A percentile compares a stretch with the other conserved stretches of the same genome.
Conservation (phyloP, 2,888 invertebrate species). For the Horisme vitalbata region DNA sequence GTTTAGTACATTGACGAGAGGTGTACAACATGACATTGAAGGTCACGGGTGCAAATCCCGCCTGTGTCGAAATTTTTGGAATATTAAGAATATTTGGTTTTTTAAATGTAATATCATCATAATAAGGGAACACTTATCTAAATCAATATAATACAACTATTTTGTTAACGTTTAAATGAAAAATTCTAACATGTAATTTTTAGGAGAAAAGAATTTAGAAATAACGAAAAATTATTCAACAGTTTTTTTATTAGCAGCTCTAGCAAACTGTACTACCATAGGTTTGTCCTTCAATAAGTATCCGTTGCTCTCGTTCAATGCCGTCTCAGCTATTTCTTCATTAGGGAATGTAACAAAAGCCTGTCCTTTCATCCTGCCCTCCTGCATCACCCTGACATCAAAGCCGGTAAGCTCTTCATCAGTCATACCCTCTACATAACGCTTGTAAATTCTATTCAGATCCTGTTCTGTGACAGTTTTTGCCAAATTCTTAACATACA, state of each 20-base stretch:
- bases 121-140: too few species aligned
- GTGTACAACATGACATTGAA: too few species aligned
- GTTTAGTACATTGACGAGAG: too few species aligned
- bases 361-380: slow-evolving; percentile 98
- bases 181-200: too few species aligned
- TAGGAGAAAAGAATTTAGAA: too few species aligned
- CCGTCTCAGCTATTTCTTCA: slow-evolving; percentile 86
- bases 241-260: slow-evolving; percentile 73
- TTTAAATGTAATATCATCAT: too few species aligned
- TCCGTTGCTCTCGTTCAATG: slow-evolving; percentile 93
- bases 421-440: slow-evolving; percentile 78
- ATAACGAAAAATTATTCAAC: slow-evolving; percentile 43
- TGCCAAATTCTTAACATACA: slow-evolving; percentile 96
- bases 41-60: too few species aligned
- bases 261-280: slow-evolving; percentile 93
- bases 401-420: slow-evolving; percentile 76
- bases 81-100: too few species aligned
- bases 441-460: slow-evolving; percentile 88
- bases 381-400: slow-evolving; percentile 93
- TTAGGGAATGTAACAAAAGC: slow-evolving; percentile 94
- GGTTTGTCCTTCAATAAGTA: slow-evolving; percentile 93
- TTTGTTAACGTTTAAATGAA: too few species aligned
- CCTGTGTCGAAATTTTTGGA: too few species aligned
- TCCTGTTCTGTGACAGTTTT: slow-evolving; percentile 90
- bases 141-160: too few species aligned